Evolutionary conservation across 2,797 vertebrate genomes (phyloP).

Genomic region (Margarornis squamiger): DNA sequence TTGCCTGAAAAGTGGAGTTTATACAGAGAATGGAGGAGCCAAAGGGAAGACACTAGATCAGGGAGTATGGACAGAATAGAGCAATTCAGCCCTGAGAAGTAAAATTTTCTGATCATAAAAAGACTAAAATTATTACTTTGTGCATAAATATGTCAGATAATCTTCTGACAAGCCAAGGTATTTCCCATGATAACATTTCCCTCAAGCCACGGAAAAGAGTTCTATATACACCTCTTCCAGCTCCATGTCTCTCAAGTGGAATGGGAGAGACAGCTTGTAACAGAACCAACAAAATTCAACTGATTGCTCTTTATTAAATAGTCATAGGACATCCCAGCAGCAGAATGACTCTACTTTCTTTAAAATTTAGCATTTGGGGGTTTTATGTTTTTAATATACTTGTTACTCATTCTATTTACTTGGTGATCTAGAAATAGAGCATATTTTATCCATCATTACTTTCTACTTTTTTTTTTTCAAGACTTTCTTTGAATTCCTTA

Average conservation of each 20-base stretch:
- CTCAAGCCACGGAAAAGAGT: background rate
- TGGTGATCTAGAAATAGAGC: conserved; percentile 41
- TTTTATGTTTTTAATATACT: conserved; percentile 51
- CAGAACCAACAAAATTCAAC: conserved; percentile 36
- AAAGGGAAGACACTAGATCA: background rate
- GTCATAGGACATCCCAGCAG: conserved; percentile 28
- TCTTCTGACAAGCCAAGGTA: background rate
- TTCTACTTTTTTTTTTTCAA: background rate
- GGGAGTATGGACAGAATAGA: background rate
- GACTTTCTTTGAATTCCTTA: conserved; percentile 26
- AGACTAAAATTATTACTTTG: background rate
- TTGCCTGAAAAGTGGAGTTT: background rate
- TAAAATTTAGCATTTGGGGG: conserved; percentile 17
- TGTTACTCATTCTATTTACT: conserved; percentile 64
- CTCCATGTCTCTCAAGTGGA: background rate
- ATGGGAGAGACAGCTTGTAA: background rate
- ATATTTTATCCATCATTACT: conserved; percentile 17
- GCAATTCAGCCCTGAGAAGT: background rate
- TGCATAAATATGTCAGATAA: background rate
- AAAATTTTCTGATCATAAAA: background rate
- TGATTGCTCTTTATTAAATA: background rate
- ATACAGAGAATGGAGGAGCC: background rate
- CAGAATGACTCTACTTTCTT: conserved; percentile 34
- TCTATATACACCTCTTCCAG: background rate
- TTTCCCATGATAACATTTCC: background rate